phyloP scores from a whole-genome alignment of 64 coral and sea anemone genomes.

The Montipora sp. region DNA sequence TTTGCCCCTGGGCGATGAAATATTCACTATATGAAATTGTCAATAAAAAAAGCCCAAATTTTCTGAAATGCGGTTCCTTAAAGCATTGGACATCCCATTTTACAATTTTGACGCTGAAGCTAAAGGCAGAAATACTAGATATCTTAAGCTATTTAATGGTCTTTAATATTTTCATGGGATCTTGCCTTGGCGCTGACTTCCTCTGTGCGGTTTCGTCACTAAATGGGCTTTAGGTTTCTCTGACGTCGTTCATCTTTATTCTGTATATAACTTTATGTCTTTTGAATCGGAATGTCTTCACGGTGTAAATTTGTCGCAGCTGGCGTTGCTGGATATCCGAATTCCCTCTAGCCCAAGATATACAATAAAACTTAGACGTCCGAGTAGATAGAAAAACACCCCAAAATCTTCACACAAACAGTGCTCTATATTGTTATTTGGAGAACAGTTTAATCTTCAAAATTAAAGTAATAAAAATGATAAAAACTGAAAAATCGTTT shows the following conservation, averaged over 20 bases:
- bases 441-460: too few species aligned
- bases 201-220: not conserved
- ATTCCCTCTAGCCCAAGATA: not conserved
- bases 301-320: not conserved
- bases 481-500: too few species aligned
- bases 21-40: constrained; percentile 26
- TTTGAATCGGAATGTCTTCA: not conserved
- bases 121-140: not conserved
- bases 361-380: not conserved
- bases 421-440: not conserved
- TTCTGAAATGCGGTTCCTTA: not conserved
- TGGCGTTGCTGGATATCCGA: not conserved
- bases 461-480: too few species aligned
- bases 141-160: not conserved
- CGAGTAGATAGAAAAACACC: not conserved
- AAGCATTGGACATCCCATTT: constrained; percentile 13
- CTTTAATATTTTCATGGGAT: not conserved
- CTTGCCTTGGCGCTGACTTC: not conserved
- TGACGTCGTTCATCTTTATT: not conserved
- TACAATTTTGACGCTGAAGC: not conserved
- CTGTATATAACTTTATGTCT: not conserved
- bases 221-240: not conserved
- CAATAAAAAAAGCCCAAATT: constrained; percentile 20
- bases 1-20: constrained; percentile 25
- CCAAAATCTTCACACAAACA: not conserved